A percentile compares a stretch with the other conserved stretches of the same genome.
Conservation (phyloP, 2,797 vertebrate genomes). For the Rhinichthys osculus region DNA sequence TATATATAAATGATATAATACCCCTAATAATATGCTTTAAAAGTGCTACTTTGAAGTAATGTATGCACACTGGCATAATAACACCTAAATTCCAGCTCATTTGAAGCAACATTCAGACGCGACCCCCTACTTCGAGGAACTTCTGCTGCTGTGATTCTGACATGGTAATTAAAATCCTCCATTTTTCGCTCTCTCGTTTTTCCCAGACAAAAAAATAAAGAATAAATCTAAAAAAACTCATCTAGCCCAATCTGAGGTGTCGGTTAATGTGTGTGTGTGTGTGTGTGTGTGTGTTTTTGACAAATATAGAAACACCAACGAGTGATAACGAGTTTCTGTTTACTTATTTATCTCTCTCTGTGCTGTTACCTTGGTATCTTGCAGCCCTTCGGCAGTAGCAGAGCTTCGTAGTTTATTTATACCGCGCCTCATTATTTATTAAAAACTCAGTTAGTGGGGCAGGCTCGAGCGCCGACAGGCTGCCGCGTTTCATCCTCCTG, state of each 20-base stretch:
- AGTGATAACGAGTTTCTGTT: slow-evolving; percentile 78
- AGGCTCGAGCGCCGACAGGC: slow-evolving; percentile 76
- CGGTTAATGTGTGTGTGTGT: slow-evolving; percentile 18
- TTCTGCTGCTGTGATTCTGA: slow-evolving; percentile 26
- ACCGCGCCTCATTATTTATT: slow-evolving; percentile 84
- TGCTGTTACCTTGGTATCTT: slow-evolving; percentile 78
- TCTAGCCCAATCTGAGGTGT: slow-evolving; percentile 39
- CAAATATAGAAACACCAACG: slow-evolving; percentile 67
- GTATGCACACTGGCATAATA: slow-evolving; percentile 24
- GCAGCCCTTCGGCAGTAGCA: slow-evolving; percentile 77
- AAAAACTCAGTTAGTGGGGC: slow-evolving; percentile 87
- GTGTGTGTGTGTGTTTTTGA: slow-evolving; percentile 17
- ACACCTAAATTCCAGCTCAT: slow-evolving; percentile 23
- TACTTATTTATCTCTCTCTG: slow-evolving; percentile 80
- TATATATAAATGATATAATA: neutral
- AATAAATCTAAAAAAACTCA: neutral
- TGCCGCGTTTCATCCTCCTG: slow-evolving; percentile 75
- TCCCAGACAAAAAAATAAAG: neutral
- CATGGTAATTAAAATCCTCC: slow-evolving; percentile 22
- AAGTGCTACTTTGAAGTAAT: slow-evolving; percentile 14
- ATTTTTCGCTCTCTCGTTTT: neutral
- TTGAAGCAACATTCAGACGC: slow-evolving; percentile 32
- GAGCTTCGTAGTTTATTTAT: slow-evolving; percentile 84
- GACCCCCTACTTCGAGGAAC: slow-evolving; percentile 47
- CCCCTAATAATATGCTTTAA: slow-evolving; percentile 19